Conservation (phyloP, 2,113 vertebrate genomes). For the Phyllostomus discolor region DNA sequence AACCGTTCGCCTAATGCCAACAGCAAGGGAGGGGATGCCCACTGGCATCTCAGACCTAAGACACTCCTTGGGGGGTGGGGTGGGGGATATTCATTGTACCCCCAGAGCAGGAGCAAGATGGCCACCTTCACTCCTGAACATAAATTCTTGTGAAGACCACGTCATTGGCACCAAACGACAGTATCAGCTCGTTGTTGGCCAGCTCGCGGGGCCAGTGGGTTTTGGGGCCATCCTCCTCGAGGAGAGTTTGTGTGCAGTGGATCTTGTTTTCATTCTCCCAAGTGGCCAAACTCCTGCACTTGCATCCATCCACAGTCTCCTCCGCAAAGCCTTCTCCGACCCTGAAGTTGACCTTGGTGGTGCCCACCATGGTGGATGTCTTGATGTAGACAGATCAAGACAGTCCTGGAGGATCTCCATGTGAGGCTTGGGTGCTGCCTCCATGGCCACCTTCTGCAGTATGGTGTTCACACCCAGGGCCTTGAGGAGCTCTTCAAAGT, state of each 20-base stretch:
- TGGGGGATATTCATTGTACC: constrained; percentile 50
- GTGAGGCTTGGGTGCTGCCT: too few relatives aligned
- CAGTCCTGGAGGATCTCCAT: too few relatives aligned
- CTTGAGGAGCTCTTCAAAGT: too few relatives aligned
- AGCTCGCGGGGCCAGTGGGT: constrained; percentile 97
- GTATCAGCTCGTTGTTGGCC: constrained; percentile 92
- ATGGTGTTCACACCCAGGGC: too few relatives aligned
- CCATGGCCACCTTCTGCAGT: too few relatives aligned
- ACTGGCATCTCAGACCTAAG: constrained; percentile 45
- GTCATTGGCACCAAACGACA: constrained; percentile 93
- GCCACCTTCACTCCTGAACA: constrained; percentile 84
- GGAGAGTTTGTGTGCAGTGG: constrained; percentile 92
- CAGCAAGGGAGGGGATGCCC: constrained; percentile 42
- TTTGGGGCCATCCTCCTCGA: constrained; percentile 92
- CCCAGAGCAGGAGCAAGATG: constrained; percentile 6
- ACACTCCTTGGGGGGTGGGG: constrained; percentile 39
- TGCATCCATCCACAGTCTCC: too few relatives aligned
- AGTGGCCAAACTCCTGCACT: constrained; percentile 86
- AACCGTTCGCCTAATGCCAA: constrained; percentile 20
- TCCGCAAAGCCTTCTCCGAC: too few relatives aligned
- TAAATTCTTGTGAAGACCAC: constrained; percentile 96
- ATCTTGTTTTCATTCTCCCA: constrained; percentile 98
- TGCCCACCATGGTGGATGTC: too few relatives aligned
- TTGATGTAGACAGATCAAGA: too few relatives aligned
- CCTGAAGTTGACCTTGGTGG: too few relatives aligned